Evolutionary conservation across 2,797 vertebrate species (phyloP), one percentile per base, ranked within the genome.

Genomic region (Dromococcyx pavoninus): DNA sequence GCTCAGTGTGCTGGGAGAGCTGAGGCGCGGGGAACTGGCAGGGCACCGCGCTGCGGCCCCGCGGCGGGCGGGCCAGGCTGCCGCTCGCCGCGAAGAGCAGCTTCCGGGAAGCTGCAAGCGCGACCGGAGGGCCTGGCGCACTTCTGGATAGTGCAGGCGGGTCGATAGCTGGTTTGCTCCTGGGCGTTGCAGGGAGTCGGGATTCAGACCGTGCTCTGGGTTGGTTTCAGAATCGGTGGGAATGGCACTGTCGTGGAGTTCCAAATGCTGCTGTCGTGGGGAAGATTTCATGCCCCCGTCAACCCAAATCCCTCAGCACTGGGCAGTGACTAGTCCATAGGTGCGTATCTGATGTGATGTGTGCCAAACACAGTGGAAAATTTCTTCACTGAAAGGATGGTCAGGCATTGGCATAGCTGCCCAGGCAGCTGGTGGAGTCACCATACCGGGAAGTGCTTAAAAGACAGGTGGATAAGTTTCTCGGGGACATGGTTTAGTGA

Each of bases 171-270:
- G 18, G 9, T 15, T 84, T 23, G 32, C 56, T 33, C 9, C 17
- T 28, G 2, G 27, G 25, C 11, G 1, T 7, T 21, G 54, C 11
- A 1, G 58, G 17, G 33, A 39, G 17, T 2, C 5, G 27, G 21
- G 16, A 18, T 32, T 7, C 13, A 4, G 8, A 1, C 24, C 0
- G 9, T 16, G 32, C 13, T 5, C 50, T 2, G 41, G 24, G 23
- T 82, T 75, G 82, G 93, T 89, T 95, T 96, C 39, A 72, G 80
- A 92, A 74, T 86, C 60, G 43, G 91, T 71, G 79, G 91, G 92
- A 92, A 86, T 75, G 76, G 66, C 2, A 17, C 51, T 37, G 27
- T 33, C 23, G 11, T 2, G 8, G 37, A 13, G 56, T 86, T 67
- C 16, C 58, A 57, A 70, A 39, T 64, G 92, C 37, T 67, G 53